Percentiles rank a stretch among this genome's conserved stretches.
Evolutionary conservation across 2,888 invertebrate species (phyloP).

Genomic region (Drosophila buzzatii): DNA sequence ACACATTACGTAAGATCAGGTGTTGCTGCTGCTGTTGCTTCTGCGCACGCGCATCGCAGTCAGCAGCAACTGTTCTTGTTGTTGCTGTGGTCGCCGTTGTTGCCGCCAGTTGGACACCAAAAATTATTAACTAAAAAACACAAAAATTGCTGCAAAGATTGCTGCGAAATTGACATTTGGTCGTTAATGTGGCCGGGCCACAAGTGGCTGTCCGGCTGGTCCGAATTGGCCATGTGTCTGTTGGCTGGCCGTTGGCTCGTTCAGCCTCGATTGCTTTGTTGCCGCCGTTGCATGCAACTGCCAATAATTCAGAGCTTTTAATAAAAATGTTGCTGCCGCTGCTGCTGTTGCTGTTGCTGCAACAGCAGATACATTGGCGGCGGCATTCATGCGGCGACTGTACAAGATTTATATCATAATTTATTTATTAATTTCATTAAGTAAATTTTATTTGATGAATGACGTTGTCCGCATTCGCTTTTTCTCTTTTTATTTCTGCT

Average conservation of each 20-base stretch:
- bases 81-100: slow-evolving; percentile 11
- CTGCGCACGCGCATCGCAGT: slow-evolving; percentile 51
- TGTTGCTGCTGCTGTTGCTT: slow-evolving; percentile 32
- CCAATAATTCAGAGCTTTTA: slow-evolving; percentile 80
- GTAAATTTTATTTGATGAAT: slow-evolving; percentile 79
- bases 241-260: slow-evolving; percentile 25
- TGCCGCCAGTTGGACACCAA: slow-evolving; percentile 54
- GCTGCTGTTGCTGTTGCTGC: slow-evolving; percentile 24
- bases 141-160: slow-evolving; percentile 74
- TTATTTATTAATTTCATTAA: slow-evolving; percentile 82
- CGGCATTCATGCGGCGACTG: slow-evolving; percentile 49
- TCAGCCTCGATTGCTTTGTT: slow-evolving; percentile 67
- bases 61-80: slow-evolving; percentile 25
- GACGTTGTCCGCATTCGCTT: slow-evolving; percentile 64
- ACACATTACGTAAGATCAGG: slow-evolving; percentile 64
- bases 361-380: slow-evolving; percentile 48
- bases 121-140: slow-evolving; percentile 73
- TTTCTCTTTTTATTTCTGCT: slow-evolving; percentile 4
- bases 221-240: slow-evolving; percentile 26
- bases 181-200: slow-evolving; percentile 72
- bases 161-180: slow-evolving; percentile 78
- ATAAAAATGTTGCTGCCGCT: slow-evolving; percentile 70
- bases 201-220: slow-evolving; percentile 26
- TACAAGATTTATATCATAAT: slow-evolving; percentile 81
- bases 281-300: slow-evolving; percentile 75